These are phyloP conservation scores for Piprites chloris DNA, from an alignment of 2,113 vertebrate species.

Conservation along the genomic window DNA sequence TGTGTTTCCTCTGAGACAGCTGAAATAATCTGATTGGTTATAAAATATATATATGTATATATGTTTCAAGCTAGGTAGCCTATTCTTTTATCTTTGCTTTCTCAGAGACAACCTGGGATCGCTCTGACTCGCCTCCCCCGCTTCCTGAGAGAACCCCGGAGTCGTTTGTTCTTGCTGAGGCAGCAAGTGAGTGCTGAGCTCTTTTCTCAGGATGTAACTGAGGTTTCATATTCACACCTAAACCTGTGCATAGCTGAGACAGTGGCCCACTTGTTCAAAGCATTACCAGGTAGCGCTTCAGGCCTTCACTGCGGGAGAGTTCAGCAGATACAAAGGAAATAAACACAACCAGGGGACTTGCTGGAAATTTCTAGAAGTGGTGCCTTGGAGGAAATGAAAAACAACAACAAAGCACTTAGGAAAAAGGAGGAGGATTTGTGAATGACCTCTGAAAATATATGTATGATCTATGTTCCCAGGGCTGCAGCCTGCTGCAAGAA, in stretches of 20 bases:
- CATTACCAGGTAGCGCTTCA: background rate
- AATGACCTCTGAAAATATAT: background rate
- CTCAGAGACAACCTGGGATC: conserved; percentile 32
- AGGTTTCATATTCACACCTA: background rate
- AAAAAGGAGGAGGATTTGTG: background rate
- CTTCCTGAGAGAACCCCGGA: conserved; percentile 82
- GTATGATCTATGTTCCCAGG: background rate
- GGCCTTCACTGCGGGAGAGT: background rate
- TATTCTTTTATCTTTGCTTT: background rate
- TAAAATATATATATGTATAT: background rate
- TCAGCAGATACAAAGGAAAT: background rate
- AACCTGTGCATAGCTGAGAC: background rate
- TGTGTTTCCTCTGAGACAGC: background rate
- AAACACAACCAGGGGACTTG: background rate
- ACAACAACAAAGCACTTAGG: background rate
- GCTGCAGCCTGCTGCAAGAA: conserved; percentile 28
- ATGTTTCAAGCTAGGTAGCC: background rate
- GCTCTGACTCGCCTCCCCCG: conserved; percentile 56
- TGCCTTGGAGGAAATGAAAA: background rate
- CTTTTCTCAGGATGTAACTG: background rate
- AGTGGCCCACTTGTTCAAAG: background rate
- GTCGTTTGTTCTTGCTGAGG: conserved; percentile 76
- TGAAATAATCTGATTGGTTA: background rate
- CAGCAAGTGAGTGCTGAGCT: conserved; percentile 71
- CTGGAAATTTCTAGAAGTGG: background rate